Evolutionary conservation across 23 tunicate species (phyloP).

Genomic region (Aplidium turbinatum): DNA sequence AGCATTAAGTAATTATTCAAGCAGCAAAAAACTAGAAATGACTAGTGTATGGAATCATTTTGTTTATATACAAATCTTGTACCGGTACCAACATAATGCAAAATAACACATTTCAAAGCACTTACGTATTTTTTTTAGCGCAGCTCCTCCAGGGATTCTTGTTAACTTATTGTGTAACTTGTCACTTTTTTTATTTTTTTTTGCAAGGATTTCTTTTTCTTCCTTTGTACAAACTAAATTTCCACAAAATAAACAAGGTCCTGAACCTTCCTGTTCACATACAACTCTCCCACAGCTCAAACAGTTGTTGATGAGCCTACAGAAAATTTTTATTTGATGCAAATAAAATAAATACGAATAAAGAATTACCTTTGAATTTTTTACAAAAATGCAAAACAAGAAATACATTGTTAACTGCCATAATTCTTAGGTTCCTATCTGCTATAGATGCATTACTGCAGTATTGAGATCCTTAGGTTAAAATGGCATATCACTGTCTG

Average conservation of each 20-base stretch:
- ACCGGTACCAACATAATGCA: background rate
- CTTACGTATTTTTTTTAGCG: background rate
- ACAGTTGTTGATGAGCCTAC: conserved; percentile 90
- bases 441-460: too few species aligned
- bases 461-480: too few species aligned
- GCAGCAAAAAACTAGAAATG: too few species aligned
- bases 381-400: too few species aligned
- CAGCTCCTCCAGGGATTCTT: conserved; percentile 39
- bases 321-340: background rate
- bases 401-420: too few species aligned
- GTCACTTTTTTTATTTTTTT: conserved; percentile 84
- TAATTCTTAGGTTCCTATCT: too few species aligned
- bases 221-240: conserved; percentile 72
- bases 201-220: conserved; percentile 60
- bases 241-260: conserved; percentile 98
- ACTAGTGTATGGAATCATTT: too few species aligned
- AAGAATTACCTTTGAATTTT: too few species aligned
- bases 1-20: too few species aligned
- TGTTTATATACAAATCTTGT: too few species aligned
- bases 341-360: background rate
- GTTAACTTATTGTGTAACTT: conserved; percentile 69
- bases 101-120: background rate
- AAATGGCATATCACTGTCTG: too few species aligned
- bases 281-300: conserved; percentile 93
- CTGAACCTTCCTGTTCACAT: conserved; percentile 98